These are phyloP conservation scores for Pangasius macronema DNA, from an alignment of 2,797 vertebrate genomes.

Conservation along the genomic window DNA sequence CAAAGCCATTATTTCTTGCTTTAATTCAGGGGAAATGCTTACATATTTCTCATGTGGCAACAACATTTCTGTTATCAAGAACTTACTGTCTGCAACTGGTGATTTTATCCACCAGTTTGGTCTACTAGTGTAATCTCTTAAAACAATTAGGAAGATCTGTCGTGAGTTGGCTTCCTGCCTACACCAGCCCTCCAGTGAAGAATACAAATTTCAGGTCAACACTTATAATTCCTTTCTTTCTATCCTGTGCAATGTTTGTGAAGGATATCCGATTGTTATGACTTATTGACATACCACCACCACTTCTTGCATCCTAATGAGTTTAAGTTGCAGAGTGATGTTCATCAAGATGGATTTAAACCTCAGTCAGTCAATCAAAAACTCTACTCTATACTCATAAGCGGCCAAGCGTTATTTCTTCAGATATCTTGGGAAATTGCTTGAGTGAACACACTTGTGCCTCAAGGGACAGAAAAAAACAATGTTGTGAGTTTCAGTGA, in stretches of 20 bases:
- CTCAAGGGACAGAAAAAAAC: constrained; percentile 18
- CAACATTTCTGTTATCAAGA: constrained; percentile 53
- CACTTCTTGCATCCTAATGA: constrained; percentile 27
- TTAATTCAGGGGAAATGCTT: constrained; percentile 34
- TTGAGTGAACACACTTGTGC: constrained; percentile 12
- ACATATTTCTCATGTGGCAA: constrained; percentile 39
- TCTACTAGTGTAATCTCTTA: constrained; percentile 65
- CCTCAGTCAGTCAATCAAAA: constrained; percentile 23
- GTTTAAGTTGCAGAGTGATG: not conserved
- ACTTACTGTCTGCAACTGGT: constrained; percentile 57
- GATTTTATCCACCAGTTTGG: constrained; percentile 5
- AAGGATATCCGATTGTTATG: constrained; percentile 7
- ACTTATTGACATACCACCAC: constrained; percentile 11
- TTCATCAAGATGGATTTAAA: constrained; percentile 31
- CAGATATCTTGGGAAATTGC: constrained; percentile 8
- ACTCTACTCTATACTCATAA: not conserved
- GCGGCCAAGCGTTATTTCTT: constrained; percentile 2
- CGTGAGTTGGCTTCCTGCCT: constrained; percentile 37
- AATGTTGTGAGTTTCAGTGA: constrained; percentile 18
- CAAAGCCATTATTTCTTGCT: constrained; percentile 32
- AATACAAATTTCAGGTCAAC: constrained; percentile 39
- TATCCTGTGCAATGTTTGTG: constrained; percentile 15
- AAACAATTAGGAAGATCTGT: constrained; percentile 67
- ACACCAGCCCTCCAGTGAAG: not conserved
- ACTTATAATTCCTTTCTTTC: constrained; percentile 5